These are phyloP conservation scores for Polyploca ridens DNA, from an alignment of 2,888 invertebrate genomes.

Conservation along the genomic window DNA sequence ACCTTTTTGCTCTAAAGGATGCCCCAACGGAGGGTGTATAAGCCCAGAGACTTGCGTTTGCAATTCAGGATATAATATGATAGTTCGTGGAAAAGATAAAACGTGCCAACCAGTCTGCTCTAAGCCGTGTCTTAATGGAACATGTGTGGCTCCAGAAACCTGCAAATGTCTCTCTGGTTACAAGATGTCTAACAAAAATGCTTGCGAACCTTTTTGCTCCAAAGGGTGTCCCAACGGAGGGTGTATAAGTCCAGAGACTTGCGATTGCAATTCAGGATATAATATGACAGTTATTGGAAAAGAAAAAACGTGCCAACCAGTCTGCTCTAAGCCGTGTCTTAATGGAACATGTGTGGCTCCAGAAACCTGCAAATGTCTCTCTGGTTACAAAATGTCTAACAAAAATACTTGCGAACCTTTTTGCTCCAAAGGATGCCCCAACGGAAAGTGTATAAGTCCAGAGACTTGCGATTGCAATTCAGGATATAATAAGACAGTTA, in stretches of 20 bases:
- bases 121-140: slow-evolving; percentile 36
- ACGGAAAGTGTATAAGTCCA: slow-evolving; percentile 30
- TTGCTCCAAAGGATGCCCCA: slow-evolving; percentile 26
- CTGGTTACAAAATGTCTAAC: slow-evolving; percentile 23
- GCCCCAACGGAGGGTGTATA: slow-evolving; percentile 26
- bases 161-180: slow-evolving; percentile 43
- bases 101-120: slow-evolving; percentile 42
- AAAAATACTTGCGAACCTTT: slow-evolving; percentile 23
- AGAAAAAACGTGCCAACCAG: too few species aligned
- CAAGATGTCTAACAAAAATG: slow-evolving; percentile 21
- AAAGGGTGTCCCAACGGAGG: slow-evolving; percentile 26
- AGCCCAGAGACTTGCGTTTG: slow-evolving; percentile 17
- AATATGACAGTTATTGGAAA: slow-evolving; percentile 3
- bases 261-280: slow-evolving; percentile 15
- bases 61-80: slow-evolving; percentile 25
- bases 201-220: slow-evolving; percentile 23
- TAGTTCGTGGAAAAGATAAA: slow-evolving; percentile 15
- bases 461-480: slow-evolving; percentile 22
- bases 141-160: slow-evolving; percentile 41
- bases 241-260: slow-evolving; percentile 19
- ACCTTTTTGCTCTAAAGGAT: slow-evolving; percentile 24
- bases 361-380: slow-evolving; percentile 4
- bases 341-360: too few species aligned
- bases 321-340: too few species aligned
- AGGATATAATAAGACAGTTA: slow-evolving; percentile 11